Percentiles rank a stretch among this genome's conserved stretches.
These are phyloP conservation scores for Tillus elongatus DNA, from an alignment of 2,888 invertebrate genomes.

Conservation along the genomic window DNA sequence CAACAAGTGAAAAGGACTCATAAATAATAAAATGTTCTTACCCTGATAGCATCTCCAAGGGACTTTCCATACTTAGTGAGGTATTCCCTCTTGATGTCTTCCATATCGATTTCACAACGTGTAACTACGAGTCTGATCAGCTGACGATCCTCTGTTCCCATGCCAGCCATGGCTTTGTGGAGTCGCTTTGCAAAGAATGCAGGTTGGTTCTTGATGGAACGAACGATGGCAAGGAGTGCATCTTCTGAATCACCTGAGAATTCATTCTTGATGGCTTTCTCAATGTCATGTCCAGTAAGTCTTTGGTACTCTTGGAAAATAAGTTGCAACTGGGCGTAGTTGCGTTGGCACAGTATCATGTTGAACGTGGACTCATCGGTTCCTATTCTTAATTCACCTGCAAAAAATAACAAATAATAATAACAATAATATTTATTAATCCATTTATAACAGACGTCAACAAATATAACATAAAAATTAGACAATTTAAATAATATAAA, in stretches of 20 bases:
- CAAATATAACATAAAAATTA: no score
- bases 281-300: constrained; percentile 69
- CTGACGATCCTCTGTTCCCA: constrained; percentile 80
- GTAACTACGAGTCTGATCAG: constrained; percentile 79
- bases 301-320: constrained; percentile 50
- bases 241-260: constrained; percentile 77
- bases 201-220: constrained; percentile 69
- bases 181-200: constrained; percentile 80
- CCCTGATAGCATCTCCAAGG: constrained; percentile 71
- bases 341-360: constrained; percentile 71
- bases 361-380: constrained; percentile 85
- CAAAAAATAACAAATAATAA: no score
- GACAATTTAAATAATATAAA: no score
- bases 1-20: no score
- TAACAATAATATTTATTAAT: no score
- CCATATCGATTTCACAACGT: constrained; percentile 76
- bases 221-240: constrained; percentile 71
- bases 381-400: constrained; percentile 55
- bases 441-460: no score
- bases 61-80: constrained; percentile 64
- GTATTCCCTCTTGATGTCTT: constrained; percentile 74
- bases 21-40: constrained; percentile 35
- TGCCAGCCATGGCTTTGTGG: constrained; percentile 80
- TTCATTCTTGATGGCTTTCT: constrained; percentile 70
- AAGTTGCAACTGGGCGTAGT: constrained; percentile 53